Evolutionary conservation across 2,113 vertebrate genomes (phyloP), one percentile per base, ranked within the genome.

Genomic region (Fregata magnificens): DNA sequence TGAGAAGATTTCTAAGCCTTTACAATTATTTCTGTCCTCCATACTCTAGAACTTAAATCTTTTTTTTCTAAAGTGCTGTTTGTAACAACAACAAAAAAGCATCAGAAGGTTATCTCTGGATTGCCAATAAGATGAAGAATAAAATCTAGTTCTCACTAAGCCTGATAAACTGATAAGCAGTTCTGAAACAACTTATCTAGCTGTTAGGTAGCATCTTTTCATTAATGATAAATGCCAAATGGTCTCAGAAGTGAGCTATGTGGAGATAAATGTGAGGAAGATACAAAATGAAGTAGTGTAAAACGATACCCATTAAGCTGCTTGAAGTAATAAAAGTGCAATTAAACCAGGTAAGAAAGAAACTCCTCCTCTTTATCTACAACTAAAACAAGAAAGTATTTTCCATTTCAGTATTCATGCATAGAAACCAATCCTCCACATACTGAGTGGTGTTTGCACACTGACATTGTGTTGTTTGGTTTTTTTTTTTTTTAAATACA

Each of bases 1-100:
- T n/a, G 59, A 40, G 45, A 55, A 20, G 26, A 34, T 62, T 49
- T 84, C n/a, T 67, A 49, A 66, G 26, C 26, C n/a, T 73, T 73
- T 61, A 44, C 26, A 65, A 13, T 71, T 71, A 42, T 32, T 66
- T 82, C 25, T 59, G 29, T 79, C 12, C 6, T 52, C 20, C 21
- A 53, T 18, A 70, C 28, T 55, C 26, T 49, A 47, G 31, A 74
- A 74, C 7, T 62, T 49, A 20, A 2, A 11, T 61, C 22, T 56
- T 72, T 74, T 13, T n/a, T 82, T 87, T 88, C n/a, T 95, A 36
- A 95, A 92, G n/a, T 61, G 16, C 45, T 45, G 25, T 53, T 69
- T 74, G 26, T 91, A 16, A 63, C 38, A 83, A 42, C 6, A 82
- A 59, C n/a, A n/a, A n/a, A 69, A 67, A 78, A 65, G 16, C 82